A percentile compares a stretch with the other conserved stretches of the same genome.
These are phyloP conservation scores for human (Homo sapiens) DNA, from an alignment of 2,113 vertebrate genomes.

Conservation along the genomic window GRCh38 chr20:54778001-54778500, in stretches of 20 bases:
- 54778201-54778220: no score
- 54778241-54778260: neutral
- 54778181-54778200: neutral
- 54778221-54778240: no score
- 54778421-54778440: no score
- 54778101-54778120: neutral
- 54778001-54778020: neutral
- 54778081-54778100: neutral
- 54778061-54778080: neutral
- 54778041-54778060: neutral
- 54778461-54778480: neutral
- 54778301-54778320: neutral
- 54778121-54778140: neutral
- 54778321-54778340: neutral
- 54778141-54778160: neutral
- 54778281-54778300: neutral
- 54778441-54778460: neutral
- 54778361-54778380: rapidly evolving
- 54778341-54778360: neutral
- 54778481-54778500: neutral
- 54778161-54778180: neutral
- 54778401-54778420: no score
- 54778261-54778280: neutral
- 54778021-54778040: neutral
- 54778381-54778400: neutral